phyloP scores from a whole-genome alignment of 1,140 invertebrate genomes.

The Drosophila littoralis region DNA sequence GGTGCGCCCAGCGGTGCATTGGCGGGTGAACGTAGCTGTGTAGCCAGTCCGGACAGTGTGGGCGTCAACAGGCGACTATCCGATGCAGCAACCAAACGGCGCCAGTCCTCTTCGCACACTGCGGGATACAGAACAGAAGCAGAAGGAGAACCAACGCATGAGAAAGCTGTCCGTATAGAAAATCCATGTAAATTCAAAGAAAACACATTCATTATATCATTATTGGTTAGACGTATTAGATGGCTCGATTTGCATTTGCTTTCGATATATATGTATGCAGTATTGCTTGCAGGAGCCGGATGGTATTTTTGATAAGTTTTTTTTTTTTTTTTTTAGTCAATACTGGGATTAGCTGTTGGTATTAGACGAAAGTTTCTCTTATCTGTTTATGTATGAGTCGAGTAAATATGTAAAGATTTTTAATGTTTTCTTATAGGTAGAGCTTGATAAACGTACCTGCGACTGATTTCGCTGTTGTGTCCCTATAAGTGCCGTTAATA shows the following conservation, averaged over 20 bases:
- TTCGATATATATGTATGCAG: conserved; percentile 29
- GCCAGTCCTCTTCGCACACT: conserved; percentile 91
- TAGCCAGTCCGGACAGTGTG: conserved; percentile 86
- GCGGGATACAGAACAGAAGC: conserved; percentile 83
- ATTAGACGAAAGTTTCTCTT: conserved; percentile 31
- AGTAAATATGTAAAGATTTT: not conserved
- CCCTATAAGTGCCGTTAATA: conserved; percentile 99
- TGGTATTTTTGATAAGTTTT: not conserved
- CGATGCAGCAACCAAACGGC: conserved; percentile 90
- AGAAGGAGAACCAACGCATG: conserved; percentile 79
- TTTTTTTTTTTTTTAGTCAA: conserved; percentile 25
- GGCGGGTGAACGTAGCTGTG: conserved; percentile 88
- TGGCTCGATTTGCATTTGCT: conserved; percentile 5
- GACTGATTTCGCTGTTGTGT: conserved; percentile 94
- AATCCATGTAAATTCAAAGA: conserved; percentile 68
- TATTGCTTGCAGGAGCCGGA: conserved; percentile 17
- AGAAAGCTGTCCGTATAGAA: conserved; percentile 75
- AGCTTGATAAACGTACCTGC: conserved; percentile 84
- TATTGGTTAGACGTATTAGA: conserved; percentile 49
- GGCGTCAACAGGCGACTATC: conserved; percentile 91
- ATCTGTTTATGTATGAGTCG: conserved; percentile 20
- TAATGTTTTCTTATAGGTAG: not conserved
- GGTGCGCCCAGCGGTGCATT: conserved; percentile 91
- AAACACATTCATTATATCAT: conserved; percentile 49
- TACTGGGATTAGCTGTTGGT: conserved; percentile 40